Evolutionary conservation across 2,797 vertebrate species (phyloP), one percentile per base, ranked within the genome.

Genomic region (Lepus oiostolus): DNA sequence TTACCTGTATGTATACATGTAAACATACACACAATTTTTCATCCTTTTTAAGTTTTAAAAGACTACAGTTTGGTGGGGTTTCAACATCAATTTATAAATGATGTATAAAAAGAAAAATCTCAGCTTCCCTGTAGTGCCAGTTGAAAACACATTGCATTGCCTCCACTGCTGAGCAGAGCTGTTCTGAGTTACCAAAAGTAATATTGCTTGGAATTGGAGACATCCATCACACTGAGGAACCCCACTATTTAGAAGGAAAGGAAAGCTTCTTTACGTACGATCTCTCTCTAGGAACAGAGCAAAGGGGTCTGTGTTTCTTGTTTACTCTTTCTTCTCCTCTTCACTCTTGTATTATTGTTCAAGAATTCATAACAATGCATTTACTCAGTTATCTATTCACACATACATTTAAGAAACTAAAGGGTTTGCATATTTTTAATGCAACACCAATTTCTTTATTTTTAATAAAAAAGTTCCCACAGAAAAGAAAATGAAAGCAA

Each of bases 1-100:
- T 79, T 62, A 62, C 26, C 21, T 24, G 60, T 7, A 54, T 16
- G 42, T 38, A 83, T 13, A 81, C 32, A 26, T 12, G 28, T 38
- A 38, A 81, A 79, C 52, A 84, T 62, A 54, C 7, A 95, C 54
- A 67, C 24, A 71, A 26, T 81, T 88, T 96, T 94, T 81, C 19
- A 90, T 54, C 21, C 17, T 94, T 42, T 65, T 94, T 93, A 96
- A 95, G 10, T 89, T 96, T 96, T 97, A 94, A 93, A 93, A 90
- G 50, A 21, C 74, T 85, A 50, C 32, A 93, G 60, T 10, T 93
- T 90, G 13, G 19, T 85, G 58, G 62, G 94, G n/a, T 74, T 96
- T 82, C 14, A 47, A 10, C 14, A 97, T 71, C 65, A 82, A 82
- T 93, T 94, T 94, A 96, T 85, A 95, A 95, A 96, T 75, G 42